phyloP scores from a whole-genome alignment of 53 echinoderm and acorn worm species.

The Stichopus horrens region DNA sequence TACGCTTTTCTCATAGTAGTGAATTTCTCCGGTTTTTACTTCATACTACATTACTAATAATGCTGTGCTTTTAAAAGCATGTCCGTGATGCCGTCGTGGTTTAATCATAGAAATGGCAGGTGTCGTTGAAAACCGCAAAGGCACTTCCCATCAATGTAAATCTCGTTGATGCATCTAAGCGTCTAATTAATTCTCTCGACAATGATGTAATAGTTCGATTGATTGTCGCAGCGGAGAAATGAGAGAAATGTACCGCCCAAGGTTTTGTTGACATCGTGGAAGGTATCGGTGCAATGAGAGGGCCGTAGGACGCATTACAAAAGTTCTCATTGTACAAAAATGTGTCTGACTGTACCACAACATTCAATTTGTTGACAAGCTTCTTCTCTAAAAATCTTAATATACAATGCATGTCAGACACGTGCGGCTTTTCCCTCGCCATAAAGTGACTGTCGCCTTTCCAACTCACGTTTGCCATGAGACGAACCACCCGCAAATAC shows the following conservation, averaged over 20 bases:
- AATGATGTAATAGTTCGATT: neutral
- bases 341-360: neutral
- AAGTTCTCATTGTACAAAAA: neutral
- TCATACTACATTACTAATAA: too few species aligned
- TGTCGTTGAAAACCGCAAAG: neutral
- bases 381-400: neutral
- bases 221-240: neutral
- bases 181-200: neutral
- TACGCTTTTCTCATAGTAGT: too few species aligned
- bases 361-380: neutral
- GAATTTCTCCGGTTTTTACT: too few species aligned
- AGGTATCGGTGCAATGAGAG: neutral
- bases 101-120: neutral
- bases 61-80: too few species aligned
- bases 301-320: neutral
- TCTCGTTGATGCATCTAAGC: neutral
- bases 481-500: neutral
- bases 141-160: neutral
- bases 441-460: neutral
- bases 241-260: neutral
- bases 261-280: neutral
- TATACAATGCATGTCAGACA: neutral
- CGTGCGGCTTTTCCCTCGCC: neutral
- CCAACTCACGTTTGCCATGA: neutral
- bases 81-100: neutral